phyloP scores from a whole-genome alignment of 1,140 invertebrate genomes.

The Tigriopus japonicus region DNA sequence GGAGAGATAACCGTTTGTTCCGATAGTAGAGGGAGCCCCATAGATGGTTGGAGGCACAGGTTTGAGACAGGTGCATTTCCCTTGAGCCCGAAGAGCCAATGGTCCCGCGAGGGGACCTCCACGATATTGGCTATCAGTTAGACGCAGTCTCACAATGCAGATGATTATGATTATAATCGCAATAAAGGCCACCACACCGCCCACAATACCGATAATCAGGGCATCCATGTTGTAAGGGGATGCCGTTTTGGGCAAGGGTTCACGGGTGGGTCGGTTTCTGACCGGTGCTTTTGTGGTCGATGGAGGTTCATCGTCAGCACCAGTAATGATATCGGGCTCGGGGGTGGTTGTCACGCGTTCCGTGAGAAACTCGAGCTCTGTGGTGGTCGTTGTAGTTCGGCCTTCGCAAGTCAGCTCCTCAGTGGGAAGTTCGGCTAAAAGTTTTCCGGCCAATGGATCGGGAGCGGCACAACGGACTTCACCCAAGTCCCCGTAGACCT shows the following conservation, averaged over 20 bases:
- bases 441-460: constrained; percentile 39
- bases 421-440: constrained; percentile 50
- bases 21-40: background rate
- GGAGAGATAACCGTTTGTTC: constrained; percentile 15
- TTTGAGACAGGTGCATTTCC: constrained; percentile 26
- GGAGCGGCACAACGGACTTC: constrained; percentile 36
- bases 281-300: constrained; percentile 27
- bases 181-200: constrained; percentile 72
- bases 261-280: constrained; percentile 20
- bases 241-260: constrained; percentile 6
- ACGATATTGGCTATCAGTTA: constrained; percentile 40
- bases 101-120: constrained; percentile 39
- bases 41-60: constrained; percentile 12
- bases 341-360: constrained; percentile 27
- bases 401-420: constrained; percentile 53
- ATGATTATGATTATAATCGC: constrained; percentile 61
- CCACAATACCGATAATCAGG: constrained; percentile 73
- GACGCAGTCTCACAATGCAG: constrained; percentile 47
- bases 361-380: constrained; percentile 20
- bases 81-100: constrained; percentile 26
- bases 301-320: constrained; percentile 28
- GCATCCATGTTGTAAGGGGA: constrained; percentile 64
- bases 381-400: constrained; percentile 25
- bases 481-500: constrained; percentile 15
- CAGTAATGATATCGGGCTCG: constrained; percentile 59